Percentiles rank a stretch among this genome's conserved stretches.
Conservation (phyloP, 2,797 vertebrate species). For the Chaetophractus vellerosus region DNA sequence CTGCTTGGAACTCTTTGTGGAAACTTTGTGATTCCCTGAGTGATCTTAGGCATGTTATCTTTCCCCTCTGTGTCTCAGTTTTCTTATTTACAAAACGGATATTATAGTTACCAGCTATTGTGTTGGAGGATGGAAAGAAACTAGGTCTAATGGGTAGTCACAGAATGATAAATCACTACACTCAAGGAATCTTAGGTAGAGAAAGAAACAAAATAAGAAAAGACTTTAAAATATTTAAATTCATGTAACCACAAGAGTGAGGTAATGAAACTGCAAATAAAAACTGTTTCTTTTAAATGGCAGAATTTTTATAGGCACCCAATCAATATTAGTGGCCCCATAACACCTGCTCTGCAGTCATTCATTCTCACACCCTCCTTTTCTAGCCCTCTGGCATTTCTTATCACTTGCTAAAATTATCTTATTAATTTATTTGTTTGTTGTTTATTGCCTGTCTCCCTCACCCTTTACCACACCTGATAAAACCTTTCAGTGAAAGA, state of each 20-base stretch:
- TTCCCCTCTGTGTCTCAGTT: background rate
- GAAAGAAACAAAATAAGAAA: background rate
- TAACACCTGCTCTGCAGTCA: too few species aligned
- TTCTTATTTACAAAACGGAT: background rate
- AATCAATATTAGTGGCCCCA: background rate
- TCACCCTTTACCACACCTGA: background rate
- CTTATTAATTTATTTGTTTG: background rate
- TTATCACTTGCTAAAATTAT: background rate
- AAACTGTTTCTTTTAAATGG: background rate
- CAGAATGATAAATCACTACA: background rate
- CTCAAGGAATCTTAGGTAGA: background rate
- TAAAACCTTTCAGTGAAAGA: background rate
- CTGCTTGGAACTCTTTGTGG: background rate
- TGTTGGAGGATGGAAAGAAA: background rate
- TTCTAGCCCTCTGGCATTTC: background rate
- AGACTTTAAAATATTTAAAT: background rate
- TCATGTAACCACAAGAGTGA: background rate
- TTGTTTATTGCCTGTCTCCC: background rate
- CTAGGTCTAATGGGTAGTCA: background rate
- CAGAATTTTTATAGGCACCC: background rate
- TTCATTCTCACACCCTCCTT: background rate
- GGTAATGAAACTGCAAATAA: background rate
- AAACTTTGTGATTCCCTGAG: background rate
- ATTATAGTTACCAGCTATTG: background rate
- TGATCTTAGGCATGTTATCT: background rate